Base-by-base conservation (phyloP, 2,888 invertebrate genomes). In the Camponotus fellah region DNA sequence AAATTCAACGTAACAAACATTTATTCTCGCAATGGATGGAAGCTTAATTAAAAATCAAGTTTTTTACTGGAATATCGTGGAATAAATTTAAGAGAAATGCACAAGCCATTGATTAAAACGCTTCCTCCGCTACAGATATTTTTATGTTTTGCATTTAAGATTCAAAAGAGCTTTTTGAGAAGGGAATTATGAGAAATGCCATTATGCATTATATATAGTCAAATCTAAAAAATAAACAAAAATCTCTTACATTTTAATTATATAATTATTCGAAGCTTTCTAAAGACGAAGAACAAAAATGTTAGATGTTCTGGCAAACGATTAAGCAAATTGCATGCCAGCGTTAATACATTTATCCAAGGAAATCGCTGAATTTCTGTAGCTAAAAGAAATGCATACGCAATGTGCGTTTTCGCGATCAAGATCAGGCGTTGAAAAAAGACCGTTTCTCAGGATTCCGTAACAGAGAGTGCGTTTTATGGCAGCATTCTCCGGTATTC, bases 101-200 rank as follows among this genome's bases (percentile, higher is more conserved):
- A 75, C 43, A 46, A 75, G 82, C 68, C 84, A 90, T 89, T 90
- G 88, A 89, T 90, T 90, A 86, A 60, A 58, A 34, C 58, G 79
- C 74, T 46, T 71, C 34, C 82, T 34, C 60, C 56, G 40, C 76
- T 17, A 77, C 76, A 46, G 26, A 37, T 66, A 26, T 37, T 76
- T 65, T 76, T 49, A 65, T 76, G 32, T 81, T 53, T 81, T 12
- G 53, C 60, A 53, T 64, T 77, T 77, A 40, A 40, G 64, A 64
- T 77, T 37, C 21, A 37, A 76, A 37, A 5, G 14, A 37, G 37
- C 37, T 37, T 21, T 49, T 65, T 53, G 3, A 65, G 26, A 21
- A 17, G 17, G 32, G n/a, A 53, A 53, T 53, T 43, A 17, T 14
- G 14, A 2, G 17, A 76, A 65, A 46, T 4, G n/a, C 9, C 21